Conservation (phyloP, 2,797 vertebrate species). For the Benthosema pterotum region DNA sequence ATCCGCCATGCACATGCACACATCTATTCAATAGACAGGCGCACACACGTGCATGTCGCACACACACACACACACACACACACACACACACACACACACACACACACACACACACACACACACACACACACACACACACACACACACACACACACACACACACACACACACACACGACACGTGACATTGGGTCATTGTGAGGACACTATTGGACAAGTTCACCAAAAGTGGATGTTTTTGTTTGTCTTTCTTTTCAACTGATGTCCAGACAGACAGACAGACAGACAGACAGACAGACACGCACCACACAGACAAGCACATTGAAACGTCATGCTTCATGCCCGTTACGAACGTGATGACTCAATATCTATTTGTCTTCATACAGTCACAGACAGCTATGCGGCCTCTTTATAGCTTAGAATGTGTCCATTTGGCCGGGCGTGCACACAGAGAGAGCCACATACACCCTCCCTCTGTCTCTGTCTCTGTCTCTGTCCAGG, state of each 20-base stretch:
- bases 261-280: neutral
- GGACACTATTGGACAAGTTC: conserved; percentile 26
- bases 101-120: too few species aligned
- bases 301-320: neutral
- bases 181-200: conserved; percentile 13
- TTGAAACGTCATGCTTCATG: conserved; percentile 7
- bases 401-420: conserved; percentile 22
- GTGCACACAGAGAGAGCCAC: conserved; percentile 15
- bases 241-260: conserved; percentile 24
- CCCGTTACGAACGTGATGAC: conserved; percentile 48
- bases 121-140: too few species aligned
- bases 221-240: conserved; percentile 15
- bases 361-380: conserved; percentile 58
- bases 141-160: conserved; percentile 23
- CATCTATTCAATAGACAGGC: too few species aligned
- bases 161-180: conserved; percentile 30
- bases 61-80: too few species aligned
- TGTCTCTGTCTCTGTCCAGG: conserved; percentile 19
- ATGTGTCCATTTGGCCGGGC: conserved; percentile 31
- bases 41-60: too few species aligned
- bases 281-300: neutral
- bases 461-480: neutral
- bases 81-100: too few species aligned
- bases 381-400: conserved; percentile 49
- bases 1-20: too few species aligned